Percentiles rank a stretch among this genome's conserved stretches.
phyloP scores from a whole-genome alignment of 1,140 invertebrate genomes.

The Nomia melanderi region DNA sequence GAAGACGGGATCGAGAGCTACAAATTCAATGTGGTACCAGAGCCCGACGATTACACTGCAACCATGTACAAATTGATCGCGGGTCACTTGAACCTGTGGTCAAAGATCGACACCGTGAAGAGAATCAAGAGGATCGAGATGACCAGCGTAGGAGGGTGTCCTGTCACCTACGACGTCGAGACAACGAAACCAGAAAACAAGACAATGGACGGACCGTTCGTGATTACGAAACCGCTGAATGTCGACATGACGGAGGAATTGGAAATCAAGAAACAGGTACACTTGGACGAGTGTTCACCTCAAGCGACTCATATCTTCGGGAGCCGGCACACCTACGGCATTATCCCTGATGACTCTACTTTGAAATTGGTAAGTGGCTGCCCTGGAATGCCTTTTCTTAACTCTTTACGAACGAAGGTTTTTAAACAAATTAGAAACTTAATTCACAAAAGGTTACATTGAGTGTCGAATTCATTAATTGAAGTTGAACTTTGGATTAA shows the following conservation, averaged over 20 bases:
- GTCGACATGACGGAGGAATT: conserved; percentile 5
- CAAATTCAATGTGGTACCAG: conserved; percentile 33
- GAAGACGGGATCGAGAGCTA: conserved; percentile 59
- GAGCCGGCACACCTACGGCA: conserved; percentile 11
- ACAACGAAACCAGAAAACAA: conserved; percentile 49
- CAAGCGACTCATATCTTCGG: conserved; percentile 61
- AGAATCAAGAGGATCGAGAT: conserved; percentile 66
- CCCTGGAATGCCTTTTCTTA: too few relatives aligned
- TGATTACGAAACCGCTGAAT: background rate
- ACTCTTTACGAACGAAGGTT: too few relatives aligned
- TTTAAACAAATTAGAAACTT: too few relatives aligned
- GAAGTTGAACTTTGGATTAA: too few relatives aligned
- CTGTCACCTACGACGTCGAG: conserved; percentile 67
- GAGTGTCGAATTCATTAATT: too few relatives aligned
- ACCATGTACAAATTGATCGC: conserved; percentile 66
- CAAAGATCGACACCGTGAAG: background rate
- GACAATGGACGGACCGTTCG: background rate
- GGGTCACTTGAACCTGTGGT: conserved; percentile 69
- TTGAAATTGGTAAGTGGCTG: conserved; percentile 63
- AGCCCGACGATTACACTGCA: conserved; percentile 25
- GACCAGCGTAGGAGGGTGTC: conserved; percentile 73
- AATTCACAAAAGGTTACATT: too few relatives aligned
- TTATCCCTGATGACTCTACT: conserved; percentile 57
- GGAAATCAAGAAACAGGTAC: conserved; percentile 60
- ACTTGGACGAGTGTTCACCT: conserved; percentile 65